phyloP scores from a whole-genome alignment of 2,113 vertebrate species.

The Galbula dea region DNA sequence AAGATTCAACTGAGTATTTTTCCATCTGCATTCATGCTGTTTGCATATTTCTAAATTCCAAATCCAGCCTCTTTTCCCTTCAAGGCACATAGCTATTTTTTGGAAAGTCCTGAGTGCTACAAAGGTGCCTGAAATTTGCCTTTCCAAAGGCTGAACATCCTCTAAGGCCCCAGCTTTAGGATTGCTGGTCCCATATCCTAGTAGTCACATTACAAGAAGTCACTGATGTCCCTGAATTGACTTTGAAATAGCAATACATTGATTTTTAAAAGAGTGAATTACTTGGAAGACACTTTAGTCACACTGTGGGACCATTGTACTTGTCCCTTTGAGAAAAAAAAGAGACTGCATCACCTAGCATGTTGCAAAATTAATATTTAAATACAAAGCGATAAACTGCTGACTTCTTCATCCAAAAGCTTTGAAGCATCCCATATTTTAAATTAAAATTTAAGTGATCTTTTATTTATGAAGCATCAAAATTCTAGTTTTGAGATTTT shows the following conservation, averaged over 20 bases:
- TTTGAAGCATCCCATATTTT: slow-evolving; percentile 43
- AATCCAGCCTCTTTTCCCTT: not conserved
- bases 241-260: not conserved
- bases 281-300: not conserved
- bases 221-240: not conserved
- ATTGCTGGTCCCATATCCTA: not conserved
- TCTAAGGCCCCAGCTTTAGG: not conserved
- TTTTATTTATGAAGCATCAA: slow-evolving; percentile 56
- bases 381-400: slow-evolving; percentile 8
- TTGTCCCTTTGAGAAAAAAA: slow-evolving; percentile 6
- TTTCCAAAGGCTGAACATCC: not conserved
- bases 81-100: not conserved
- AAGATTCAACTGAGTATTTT: not conserved
- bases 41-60: not conserved
- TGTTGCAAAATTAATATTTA: slow-evolving; percentile 22
- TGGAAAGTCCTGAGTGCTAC: not conserved
- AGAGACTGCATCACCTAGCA: slow-evolving; percentile 28
- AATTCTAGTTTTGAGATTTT: slow-evolving; percentile 7
- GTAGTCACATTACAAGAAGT: not conserved
- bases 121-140: not conserved
- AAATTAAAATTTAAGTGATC: slow-evolving; percentile 62
- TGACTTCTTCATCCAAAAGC: slow-evolving; percentile 32
- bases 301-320: not conserved
- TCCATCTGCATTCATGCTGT: not conserved
- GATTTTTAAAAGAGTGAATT: not conserved